Base-by-base conservation (phyloP, 2,888 invertebrate species). In the Nasonovia ribisnigri region DNA sequence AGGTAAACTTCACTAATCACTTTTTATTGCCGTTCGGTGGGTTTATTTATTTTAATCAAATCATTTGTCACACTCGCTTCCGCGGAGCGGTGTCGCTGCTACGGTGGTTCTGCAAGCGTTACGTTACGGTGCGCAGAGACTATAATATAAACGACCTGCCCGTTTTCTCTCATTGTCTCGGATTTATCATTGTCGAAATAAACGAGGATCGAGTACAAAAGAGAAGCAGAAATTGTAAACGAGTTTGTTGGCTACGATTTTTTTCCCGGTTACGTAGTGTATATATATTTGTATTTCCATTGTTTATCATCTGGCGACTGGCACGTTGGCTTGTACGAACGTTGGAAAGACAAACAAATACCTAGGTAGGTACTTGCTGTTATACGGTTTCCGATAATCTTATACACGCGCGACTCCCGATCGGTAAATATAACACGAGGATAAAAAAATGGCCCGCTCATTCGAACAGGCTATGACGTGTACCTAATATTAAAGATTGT, bases 31-130 rank as follows among this genome's bases (percentile, higher is more conserved):
- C 60, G 42, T 92, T 87, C 60, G 36, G 46, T 84, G 84, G 84
- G 57, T 57, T 90, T 84, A 90, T 93, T 93, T 93, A 90, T 93
- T 90, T 90, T 89, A 90, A 93, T 93, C 89, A 93, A 93, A 93
- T 54, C 84, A 29, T 90, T 60, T 77, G 77, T 57, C 46, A 60
- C 29, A 54, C 29, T 87, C 36, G 36, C 36, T 48, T 29, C 43
- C 29, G 46, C 36, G 16, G 57, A 67, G 51, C 54, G 42, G 48
- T 43, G 43, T 36, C 42, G 90, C 54, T 60, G n/a, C 42, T 24
- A 67, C 88, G 20, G 42, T 5, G 29, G 13, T 43, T 29, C 84
- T 26, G 51, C 42, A 8, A 29, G 51, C 54, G 88, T 51, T 51
- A 51, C 20, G 24, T 51, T 51, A 48, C 29, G 24, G 77, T 86